A percentile compares a stretch with the other conserved stretches of the same genome.
These are phyloP conservation scores for Cherax destructor DNA, from an alignment of 1,140 invertebrate species.

Conservation along the genomic window DNA sequence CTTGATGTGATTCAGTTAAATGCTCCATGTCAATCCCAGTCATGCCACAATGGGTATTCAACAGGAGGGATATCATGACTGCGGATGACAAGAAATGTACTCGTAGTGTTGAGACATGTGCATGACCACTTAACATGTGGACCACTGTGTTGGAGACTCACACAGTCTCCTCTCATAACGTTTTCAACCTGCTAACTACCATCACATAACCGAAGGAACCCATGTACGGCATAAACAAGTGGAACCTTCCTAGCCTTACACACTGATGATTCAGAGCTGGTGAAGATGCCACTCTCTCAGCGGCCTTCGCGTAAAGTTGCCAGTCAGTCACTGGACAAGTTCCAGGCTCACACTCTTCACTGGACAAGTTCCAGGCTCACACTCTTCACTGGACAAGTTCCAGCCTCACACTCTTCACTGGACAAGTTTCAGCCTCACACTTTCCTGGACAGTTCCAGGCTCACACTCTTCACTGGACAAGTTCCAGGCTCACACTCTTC, in stretches of 20 bases:
- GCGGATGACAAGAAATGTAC: no score
- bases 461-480: neutral
- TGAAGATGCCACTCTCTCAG: conserved; percentile 14
- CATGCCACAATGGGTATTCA: no score
- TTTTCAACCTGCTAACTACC: neutral
- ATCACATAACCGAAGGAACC: neutral
- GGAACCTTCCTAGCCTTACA: conserved; percentile 8
- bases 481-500: neutral
- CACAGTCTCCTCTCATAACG: neutral
- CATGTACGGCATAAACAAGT: neutral
- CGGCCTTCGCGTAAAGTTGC: neutral
- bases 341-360: no score
- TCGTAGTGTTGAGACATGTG: no score
- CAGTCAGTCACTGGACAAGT: conserved; percentile 7
- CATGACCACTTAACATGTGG: no score
- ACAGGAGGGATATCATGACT: no score
- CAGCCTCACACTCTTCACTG: neutral
- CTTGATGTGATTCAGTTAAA: no score
- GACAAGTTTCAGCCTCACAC: no score
- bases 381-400: neutral
- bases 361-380: neutral
- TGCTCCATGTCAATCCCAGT: no score
- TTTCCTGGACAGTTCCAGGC: no score
- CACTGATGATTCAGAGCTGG: neutral
- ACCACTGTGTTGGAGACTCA: neutral